These are phyloP conservation scores for Urechis unicinctus DNA, from an alignment of 2,888 invertebrate genomes.

Conservation along the genomic window DNA sequence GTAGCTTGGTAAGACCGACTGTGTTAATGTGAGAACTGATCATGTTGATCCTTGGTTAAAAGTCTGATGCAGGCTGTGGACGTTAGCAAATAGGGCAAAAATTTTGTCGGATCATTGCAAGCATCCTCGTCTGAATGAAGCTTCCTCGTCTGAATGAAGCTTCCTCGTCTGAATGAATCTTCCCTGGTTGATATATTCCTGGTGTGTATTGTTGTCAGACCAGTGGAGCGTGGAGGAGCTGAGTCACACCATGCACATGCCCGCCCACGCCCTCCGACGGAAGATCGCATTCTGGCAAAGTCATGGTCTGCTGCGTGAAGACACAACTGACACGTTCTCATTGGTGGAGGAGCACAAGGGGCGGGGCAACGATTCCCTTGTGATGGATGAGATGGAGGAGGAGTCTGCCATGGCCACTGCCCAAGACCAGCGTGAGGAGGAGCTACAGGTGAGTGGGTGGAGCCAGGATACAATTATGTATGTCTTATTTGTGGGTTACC, in stretches of 20 bases:
- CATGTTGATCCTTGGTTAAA: not conserved
- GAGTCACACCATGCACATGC: slow-evolving; percentile 78
- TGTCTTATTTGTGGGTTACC: no score
- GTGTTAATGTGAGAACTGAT: no score
- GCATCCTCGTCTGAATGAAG: no score
- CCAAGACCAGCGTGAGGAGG: slow-evolving; percentile 88
- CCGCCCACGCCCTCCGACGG: slow-evolving; percentile 73
- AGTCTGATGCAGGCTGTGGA: no score
- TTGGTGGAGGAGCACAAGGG: slow-evolving; percentile 49
- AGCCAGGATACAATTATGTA: no score
- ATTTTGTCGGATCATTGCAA: no score
- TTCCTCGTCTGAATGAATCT: no score
- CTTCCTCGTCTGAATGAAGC: no score
- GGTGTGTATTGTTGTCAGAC: slow-evolving; percentile 50
- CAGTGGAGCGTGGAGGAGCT: slow-evolving; percentile 84
- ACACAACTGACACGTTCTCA: slow-evolving; percentile 64
- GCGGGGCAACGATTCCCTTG: slow-evolving; percentile 3
- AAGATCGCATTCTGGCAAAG: slow-evolving; percentile 91
- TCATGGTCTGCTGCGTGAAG: slow-evolving; percentile 78
- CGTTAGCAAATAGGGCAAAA: no score
- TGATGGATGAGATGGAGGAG: slow-evolving; percentile 75
- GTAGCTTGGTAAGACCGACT: no score
- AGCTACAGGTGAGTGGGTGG: slow-evolving; percentile 62
- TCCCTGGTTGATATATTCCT: no score
- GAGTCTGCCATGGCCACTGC: slow-evolving; percentile 93